These are phyloP conservation scores for Serinus canaria DNA, from an alignment of 2,113 vertebrate genomes.

Conservation along the genomic window DNA sequence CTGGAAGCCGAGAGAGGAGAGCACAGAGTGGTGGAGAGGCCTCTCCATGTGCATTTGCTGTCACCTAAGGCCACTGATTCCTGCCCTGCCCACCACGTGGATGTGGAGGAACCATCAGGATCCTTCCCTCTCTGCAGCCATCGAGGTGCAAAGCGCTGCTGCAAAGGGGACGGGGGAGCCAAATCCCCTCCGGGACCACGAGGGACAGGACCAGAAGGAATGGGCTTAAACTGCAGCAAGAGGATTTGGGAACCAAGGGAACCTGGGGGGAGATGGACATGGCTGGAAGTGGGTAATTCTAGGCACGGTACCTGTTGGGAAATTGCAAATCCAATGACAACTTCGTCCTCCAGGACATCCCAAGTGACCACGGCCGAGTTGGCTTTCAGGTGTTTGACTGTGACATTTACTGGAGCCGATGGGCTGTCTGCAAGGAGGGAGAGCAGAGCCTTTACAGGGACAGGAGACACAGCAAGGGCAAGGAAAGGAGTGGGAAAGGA, in stretches of 20 bases:
- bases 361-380: conserved; percentile 94
- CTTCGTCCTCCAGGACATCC: conserved; percentile 93
- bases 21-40: conserved; percentile 46
- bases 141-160: rapidly evolving
- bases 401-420: conserved; percentile 94
- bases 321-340: conserved; percentile 95
- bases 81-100: not conserved
- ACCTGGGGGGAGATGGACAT: not conserved
- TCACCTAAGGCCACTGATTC: not conserved
- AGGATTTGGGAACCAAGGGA: not conserved
- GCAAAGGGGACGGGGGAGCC: not conserved
- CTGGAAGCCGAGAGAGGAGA: conserved; percentile 74
- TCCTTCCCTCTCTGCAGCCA: conserved; percentile 23
- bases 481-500: not conserved
- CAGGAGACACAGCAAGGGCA: not conserved
- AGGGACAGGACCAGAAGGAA: conserved; percentile 2
- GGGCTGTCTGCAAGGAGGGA: conserved; percentile 82
- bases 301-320: conserved; percentile 87
- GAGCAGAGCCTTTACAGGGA: conserved; percentile 52
- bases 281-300: not conserved
- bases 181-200: not conserved
- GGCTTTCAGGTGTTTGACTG: conserved; percentile 90
- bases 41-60: not conserved
- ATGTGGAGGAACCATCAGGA: rapidly evolving
- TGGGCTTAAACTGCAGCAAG: not conserved